Percentiles rank a stretch among this genome's conserved stretches.
These are phyloP conservation scores for Clarias magur DNA, from an alignment of 2,113 vertebrate species.

Conservation along the genomic window DNA sequence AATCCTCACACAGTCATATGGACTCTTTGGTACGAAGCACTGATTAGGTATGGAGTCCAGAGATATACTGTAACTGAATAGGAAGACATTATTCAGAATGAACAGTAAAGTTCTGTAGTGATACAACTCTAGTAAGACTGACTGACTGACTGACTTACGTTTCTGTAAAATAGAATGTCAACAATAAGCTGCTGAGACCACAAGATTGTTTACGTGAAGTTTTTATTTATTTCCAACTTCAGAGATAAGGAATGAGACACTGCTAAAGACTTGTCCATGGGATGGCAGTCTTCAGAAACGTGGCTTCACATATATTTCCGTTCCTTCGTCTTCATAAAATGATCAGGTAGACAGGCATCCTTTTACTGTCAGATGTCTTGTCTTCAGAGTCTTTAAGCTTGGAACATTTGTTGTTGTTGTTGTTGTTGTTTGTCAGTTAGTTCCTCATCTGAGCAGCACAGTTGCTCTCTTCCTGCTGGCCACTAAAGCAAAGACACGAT, in stretches of 20 bases:
- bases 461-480: slow-evolving; percentile 42
- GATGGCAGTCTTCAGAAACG: neutral
- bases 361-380: slow-evolving; percentile 12
- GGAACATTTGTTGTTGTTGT: slow-evolving; percentile 2
- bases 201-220: neutral
- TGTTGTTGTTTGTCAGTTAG: slow-evolving; percentile 28
- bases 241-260: neutral
- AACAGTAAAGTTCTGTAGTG: neutral
- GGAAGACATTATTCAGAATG: neutral
- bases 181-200: neutral
- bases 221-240: neutral
- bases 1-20: neutral
- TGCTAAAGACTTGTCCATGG: neutral
- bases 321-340: neutral
- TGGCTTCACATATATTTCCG: slow-evolving; percentile 1
- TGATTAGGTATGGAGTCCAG: neutral
- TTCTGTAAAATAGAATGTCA: neutral
- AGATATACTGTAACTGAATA: neutral
- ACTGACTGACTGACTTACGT: neutral
- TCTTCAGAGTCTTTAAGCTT: slow-evolving; percentile 9
- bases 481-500: slow-evolving; percentile 64
- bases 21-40: neutral
- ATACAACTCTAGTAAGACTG: neutral
- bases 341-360: slow-evolving; percentile 13
- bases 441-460: slow-evolving; percentile 45